Evolutionary conservation across 2,113 vertebrate genomes (phyloP).

Genomic region (Corydoras sp.): DNA sequence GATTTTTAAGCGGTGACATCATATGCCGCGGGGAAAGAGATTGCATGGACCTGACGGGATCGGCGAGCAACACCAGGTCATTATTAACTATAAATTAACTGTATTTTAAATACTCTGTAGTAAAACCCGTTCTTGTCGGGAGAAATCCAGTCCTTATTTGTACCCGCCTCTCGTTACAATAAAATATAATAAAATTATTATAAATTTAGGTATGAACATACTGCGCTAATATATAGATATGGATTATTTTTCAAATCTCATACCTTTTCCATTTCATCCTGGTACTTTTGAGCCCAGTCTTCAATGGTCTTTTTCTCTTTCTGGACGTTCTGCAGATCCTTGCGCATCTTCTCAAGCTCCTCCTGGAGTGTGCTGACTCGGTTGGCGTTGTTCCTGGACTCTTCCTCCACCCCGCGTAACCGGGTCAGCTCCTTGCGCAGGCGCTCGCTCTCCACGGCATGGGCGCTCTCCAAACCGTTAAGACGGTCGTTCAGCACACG

Average conservation of each 20-base stretch:
- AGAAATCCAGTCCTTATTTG: too few relatives aligned
- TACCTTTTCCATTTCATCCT: conserved; percentile 85
- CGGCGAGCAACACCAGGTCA: too few relatives aligned
- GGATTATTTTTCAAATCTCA: conserved; percentile 11
- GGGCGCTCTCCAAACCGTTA: conserved; percentile 67
- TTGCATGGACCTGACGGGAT: too few relatives aligned
- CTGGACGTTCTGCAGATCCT: conserved; percentile 78
- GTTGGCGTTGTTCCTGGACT: conserved; percentile 77
- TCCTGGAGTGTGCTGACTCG: conserved; percentile 78
- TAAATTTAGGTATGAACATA: too few relatives aligned
- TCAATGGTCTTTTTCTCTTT: conserved; percentile 89
- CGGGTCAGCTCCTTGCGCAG: conserved; percentile 75
- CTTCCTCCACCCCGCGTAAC: conserved; percentile 80
- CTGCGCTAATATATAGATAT: too few relatives aligned
- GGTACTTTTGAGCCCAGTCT: conserved; percentile 82
- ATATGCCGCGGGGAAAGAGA: too few relatives aligned
- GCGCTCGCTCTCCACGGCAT: conserved; percentile 77
- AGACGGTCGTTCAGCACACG: conserved; percentile 76
- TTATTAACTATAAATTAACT: too few relatives aligned
- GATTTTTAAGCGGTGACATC: too few relatives aligned
- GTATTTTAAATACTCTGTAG: too few relatives aligned
- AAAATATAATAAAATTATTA: too few relatives aligned
- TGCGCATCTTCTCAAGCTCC: conserved; percentile 81
- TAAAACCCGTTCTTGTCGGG: too few relatives aligned
- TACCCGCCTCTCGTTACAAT: too few relatives aligned